Evolutionary conservation across 2,888 invertebrate species (phyloP).

Genomic region (Sarcophaga carnaria): DNA sequence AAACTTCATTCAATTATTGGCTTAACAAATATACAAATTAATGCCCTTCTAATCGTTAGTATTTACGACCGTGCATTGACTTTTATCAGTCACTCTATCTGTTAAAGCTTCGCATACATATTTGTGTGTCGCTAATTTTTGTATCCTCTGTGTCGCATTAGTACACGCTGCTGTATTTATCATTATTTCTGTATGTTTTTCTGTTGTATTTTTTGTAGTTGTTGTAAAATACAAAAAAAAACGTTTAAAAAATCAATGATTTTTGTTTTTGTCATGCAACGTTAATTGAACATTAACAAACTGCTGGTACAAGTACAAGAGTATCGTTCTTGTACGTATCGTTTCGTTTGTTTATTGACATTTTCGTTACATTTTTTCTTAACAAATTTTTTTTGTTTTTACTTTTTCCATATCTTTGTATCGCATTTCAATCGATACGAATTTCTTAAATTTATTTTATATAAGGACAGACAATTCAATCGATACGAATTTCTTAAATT

Average conservation of each 20-base stretch:
- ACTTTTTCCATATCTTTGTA: not conserved
- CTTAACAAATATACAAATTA: too few species aligned
- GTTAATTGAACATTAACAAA: constrained; percentile 19
- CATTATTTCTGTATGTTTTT: not conserved
- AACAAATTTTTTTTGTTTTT: not conserved
- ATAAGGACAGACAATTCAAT: not conserved
- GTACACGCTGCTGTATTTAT: not conserved
- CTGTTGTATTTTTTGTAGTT: not conserved
- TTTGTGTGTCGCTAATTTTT: not conserved
- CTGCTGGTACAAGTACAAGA: not conserved
- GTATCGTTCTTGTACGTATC: not conserved
- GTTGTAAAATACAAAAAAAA: not conserved
- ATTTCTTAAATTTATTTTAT: constrained; percentile 23
- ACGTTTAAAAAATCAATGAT: constrained; percentile 46
- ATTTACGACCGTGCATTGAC: too few species aligned
- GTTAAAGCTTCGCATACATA: too few species aligned
- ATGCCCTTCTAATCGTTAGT: too few species aligned
- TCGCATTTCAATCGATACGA: constrained; percentile 32
- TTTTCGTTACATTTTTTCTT: constrained; percentile 8
- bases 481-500: constrained; percentile 20
- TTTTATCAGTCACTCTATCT: too few species aligned
- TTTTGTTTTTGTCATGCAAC: constrained; percentile 40
- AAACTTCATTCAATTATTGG: too few species aligned
- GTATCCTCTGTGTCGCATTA: constrained; percentile 3
- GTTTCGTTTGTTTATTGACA: constrained; percentile 30